Evolutionary conservation across 2,113 vertebrate species (phyloP).

Genomic region (Scomber colias): DNA sequence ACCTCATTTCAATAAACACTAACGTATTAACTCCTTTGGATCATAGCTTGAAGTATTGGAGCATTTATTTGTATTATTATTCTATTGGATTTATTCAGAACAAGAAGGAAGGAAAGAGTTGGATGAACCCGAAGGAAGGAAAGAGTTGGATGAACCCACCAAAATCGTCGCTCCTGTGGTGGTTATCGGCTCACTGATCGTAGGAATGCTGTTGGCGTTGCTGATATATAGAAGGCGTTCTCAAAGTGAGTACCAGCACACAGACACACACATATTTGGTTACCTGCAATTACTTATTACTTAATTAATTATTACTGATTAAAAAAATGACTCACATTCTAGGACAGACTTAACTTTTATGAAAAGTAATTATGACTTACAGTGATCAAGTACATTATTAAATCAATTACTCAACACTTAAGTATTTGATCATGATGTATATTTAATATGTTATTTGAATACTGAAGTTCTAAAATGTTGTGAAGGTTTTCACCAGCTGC

Average conservation of each 20-base stretch:
- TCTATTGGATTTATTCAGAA: neutral
- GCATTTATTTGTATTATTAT: neutral
- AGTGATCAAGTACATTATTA: too few relatives aligned
- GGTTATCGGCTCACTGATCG: constrained; percentile 75
- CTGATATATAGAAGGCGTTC: rapidly evolving
- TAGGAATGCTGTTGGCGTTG: constrained; percentile 70
- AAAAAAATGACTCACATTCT: too few relatives aligned
- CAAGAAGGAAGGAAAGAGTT: too few relatives aligned
- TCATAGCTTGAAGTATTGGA: rapidly evolving
- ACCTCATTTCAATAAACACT: neutral
- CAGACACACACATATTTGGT: neutral
- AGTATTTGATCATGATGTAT: neutral
- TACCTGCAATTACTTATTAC: too few relatives aligned
- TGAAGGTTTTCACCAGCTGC: neutral
- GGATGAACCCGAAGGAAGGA: rapidly evolving
- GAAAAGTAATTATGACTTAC: neutral
- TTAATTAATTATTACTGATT: too few relatives aligned
- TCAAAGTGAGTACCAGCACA: constrained; percentile 58
- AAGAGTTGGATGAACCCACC: rapidly evolving
- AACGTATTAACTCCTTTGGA: neutral
- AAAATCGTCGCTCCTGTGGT: constrained; percentile 61
- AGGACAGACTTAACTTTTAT: too few relatives aligned
- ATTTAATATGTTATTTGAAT: rapidly evolving
- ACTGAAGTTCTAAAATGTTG: neutral
- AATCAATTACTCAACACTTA: neutral